Percentiles rank a stretch among this genome's conserved stretches.
Conservation (phyloP, 2,888 invertebrate genomes). For the Xestobium rufovillosum region DNA sequence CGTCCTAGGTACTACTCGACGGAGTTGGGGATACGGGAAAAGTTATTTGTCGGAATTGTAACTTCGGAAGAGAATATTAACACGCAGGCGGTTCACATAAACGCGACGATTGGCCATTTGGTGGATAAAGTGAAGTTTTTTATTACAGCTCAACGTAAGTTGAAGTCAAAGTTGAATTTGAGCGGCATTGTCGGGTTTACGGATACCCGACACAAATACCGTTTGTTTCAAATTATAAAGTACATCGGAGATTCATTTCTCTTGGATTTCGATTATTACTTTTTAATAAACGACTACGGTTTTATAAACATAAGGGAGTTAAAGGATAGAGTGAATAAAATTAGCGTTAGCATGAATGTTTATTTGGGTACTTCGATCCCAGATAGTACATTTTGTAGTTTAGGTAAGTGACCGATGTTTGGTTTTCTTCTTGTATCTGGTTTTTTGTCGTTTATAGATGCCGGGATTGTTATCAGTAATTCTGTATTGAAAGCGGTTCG, state of each 20-base stretch:
- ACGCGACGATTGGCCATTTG: slow-evolving; percentile 76
- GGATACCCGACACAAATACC: slow-evolving; percentile 64
- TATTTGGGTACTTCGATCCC: slow-evolving; percentile 67
- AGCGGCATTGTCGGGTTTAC: slow-evolving; percentile 74
- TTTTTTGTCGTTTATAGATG: slow-evolving; percentile 47
- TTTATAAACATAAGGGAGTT: slow-evolving; percentile 78
- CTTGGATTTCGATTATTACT: slow-evolving; percentile 89
- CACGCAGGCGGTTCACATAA: slow-evolving; percentile 72
- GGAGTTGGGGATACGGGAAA: slow-evolving; percentile 87
- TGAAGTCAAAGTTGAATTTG: slow-evolving; percentile 37
- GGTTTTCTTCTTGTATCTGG: slow-evolving; percentile 22
- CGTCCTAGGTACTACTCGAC: slow-evolving; percentile 92
- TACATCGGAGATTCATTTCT: slow-evolving; percentile 84
- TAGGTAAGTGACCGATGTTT: slow-evolving; percentile 45
- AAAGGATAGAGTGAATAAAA: slow-evolving; percentile 60
- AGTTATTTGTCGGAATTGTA: slow-evolving; percentile 79
- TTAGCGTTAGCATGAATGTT: slow-evolving; percentile 79
- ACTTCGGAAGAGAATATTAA: slow-evolving; percentile 62
- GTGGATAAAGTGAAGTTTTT: slow-evolving; percentile 67
- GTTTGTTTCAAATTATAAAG: slow-evolving; percentile 82
- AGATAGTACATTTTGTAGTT: slow-evolving; percentile 58
- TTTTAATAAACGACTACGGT: slow-evolving; percentile 75
- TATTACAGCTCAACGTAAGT: slow-evolving; percentile 42
- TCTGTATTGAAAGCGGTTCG: slow-evolving; percentile 74
- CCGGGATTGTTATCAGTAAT: slow-evolving; percentile 82